Conservation (phyloP, 2,888 invertebrate species). For the Rapana venosa region DNA sequence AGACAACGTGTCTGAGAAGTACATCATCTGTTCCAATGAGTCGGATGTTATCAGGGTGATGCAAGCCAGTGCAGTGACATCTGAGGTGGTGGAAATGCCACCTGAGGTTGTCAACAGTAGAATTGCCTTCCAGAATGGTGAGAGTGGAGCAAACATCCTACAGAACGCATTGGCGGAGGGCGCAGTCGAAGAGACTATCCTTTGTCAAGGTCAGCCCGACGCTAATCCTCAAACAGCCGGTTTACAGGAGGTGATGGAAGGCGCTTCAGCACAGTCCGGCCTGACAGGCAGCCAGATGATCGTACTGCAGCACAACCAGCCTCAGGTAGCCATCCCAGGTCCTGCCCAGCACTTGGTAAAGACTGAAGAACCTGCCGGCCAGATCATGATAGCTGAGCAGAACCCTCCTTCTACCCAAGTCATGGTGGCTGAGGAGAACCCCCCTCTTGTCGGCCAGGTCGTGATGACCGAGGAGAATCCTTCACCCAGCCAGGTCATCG, state of each 20-base stretch:
- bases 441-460: neutral
- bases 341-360: neutral
- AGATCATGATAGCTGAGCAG: neutral
- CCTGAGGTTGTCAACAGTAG: neutral
- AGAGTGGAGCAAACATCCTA: neutral
- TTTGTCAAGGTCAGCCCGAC: conserved; percentile 19
- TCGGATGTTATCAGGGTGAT: conserved; percentile 40
- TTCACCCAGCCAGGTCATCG: too few relatives aligned
- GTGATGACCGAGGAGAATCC: too few relatives aligned
- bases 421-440: neutral
- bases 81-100: neutral
- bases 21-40: conserved; percentile 38
- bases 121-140: conserved; percentile 6
- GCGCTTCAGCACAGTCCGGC: neutral
- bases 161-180: neutral
- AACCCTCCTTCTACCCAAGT: neutral
- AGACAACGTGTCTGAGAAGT: conserved; percentile 13
- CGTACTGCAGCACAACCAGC: neutral
- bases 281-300: neutral
- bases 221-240: neutral
- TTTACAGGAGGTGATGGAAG: neutral
- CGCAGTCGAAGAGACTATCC: neutral
- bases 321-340: neutral
- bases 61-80: neutral
- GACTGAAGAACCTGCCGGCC: neutral